phyloP scores from a whole-genome alignment of 1,140 invertebrate genomes.

The Saccostrea cuccullata region DNA sequence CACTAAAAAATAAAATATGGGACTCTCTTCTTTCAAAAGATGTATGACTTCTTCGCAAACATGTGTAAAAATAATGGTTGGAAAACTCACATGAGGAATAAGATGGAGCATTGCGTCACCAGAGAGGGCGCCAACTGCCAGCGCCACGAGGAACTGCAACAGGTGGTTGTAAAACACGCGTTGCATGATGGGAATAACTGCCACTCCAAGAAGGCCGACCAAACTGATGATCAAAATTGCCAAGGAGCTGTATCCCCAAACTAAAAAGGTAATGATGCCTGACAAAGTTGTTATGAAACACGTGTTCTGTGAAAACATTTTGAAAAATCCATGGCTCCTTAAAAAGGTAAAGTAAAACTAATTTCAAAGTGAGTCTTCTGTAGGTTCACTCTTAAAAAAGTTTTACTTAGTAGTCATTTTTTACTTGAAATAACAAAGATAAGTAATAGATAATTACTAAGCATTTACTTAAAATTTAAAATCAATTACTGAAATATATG shows the following conservation, averaged over 20 bases:
- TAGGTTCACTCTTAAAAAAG: too few relatives aligned
- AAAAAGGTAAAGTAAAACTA: too few relatives aligned
- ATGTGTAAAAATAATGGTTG: neutral
- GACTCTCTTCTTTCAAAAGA: too few relatives aligned
- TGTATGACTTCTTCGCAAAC: too few relatives aligned
- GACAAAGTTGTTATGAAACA: neutral
- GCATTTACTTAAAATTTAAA: too few relatives aligned
- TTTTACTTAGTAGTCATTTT: too few relatives aligned
- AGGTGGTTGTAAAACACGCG: constrained; percentile 93
- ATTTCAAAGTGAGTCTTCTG: too few relatives aligned
- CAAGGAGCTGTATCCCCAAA: constrained; percentile 87
- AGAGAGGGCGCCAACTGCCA: constrained; percentile 93
- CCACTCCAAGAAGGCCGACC: constrained; percentile 88
- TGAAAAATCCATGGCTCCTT: too few relatives aligned
- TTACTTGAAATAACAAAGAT: too few relatives aligned
- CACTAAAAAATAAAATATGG: too few relatives aligned
- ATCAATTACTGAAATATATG: too few relatives aligned
- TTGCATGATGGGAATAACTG: constrained; percentile 93
- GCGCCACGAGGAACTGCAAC: constrained; percentile 92
- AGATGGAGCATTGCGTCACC: constrained; percentile 96
- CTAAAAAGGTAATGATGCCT: constrained; percentile 79
- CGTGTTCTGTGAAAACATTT: neutral
- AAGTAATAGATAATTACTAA: too few relatives aligned
- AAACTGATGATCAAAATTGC: constrained; percentile 91
- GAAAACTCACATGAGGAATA: constrained; percentile 87